Evolutionary conservation across 2,113 vertebrate species (phyloP).

Genomic region (Oplegnathus fasciatus): DNA sequence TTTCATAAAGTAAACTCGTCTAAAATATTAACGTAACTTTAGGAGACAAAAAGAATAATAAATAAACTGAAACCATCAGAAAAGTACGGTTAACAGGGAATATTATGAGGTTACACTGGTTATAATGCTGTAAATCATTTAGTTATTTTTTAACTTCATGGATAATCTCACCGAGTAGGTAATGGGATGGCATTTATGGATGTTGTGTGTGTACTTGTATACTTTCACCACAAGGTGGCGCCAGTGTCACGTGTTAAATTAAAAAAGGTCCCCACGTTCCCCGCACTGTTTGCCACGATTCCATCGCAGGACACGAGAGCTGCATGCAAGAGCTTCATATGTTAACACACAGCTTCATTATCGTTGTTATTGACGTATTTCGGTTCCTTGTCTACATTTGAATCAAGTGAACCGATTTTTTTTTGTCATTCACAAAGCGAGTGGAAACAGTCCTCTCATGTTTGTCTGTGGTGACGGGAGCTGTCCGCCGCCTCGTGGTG

Average conservation of each 20-base stretch:
- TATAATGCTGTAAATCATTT: neutral
- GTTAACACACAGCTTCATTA: neutral
- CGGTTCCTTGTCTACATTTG: neutral
- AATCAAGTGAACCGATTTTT: neutral
- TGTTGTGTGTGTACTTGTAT: neutral
- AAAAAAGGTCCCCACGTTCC: neutral
- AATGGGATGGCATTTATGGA: neutral
- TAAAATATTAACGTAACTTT: neutral
- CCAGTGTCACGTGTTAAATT: constrained; percentile 1
- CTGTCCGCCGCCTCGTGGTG: constrained; percentile 43
- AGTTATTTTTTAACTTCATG: neutral
- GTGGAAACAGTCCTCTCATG: neutral
- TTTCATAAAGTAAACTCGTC: no score
- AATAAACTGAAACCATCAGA: neutral
- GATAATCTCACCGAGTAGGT: accelerated
- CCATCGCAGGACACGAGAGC: neutral
- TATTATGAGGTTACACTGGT: neutral
- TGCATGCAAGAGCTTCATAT: neutral
- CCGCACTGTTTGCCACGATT: neutral
- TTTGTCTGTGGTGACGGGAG: neutral
- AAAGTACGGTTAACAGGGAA: neutral
- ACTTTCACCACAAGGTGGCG: constrained; percentile 60
- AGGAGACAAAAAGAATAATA: neutral
- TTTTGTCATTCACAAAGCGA: neutral
- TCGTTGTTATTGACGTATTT: neutral